Evolutionary conservation across 2,113 vertebrate species (phyloP), one percentile per base, ranked within the genome.

Genomic region (Haemorhous mexicanus): DNA sequence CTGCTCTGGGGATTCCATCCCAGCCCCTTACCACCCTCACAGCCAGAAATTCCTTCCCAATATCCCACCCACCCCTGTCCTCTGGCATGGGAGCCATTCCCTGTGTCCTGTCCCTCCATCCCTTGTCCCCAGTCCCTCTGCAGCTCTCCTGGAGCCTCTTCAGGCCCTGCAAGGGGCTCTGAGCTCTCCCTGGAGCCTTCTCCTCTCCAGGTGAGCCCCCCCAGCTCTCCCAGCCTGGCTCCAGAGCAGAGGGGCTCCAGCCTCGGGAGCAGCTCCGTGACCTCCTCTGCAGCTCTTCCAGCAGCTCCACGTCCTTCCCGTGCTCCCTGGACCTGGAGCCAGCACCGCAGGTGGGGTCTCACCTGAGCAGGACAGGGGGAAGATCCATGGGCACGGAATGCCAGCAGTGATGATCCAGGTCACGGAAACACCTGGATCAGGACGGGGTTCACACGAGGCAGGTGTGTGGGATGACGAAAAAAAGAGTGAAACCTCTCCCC

Each of bases 141-240:
- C 66, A 49, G 75, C n/a, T 49, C 55, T 41, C 15, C 32, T 43
- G 58, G 58, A 35, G 13, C 49, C 26, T 2, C 58, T 79, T 46
- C 1, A n/a, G 33, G 47, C 18, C 1, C 33, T 62, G 47, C 0
- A 2, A n/a, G 23, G 8, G 19, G 12, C 44, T 59, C 37, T 16
- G 27, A 52, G 68, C 3, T 20, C 12, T 59, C 27, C 3, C 59
- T 44, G 50, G 76, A 81, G 0, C 35, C 14, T 23, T 50, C 32
- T 0, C 32, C 1, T 27, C 32, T 5, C 27, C 50, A 37, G 59
- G 17, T 10, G 59, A 58, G 0, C 43, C 12, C 0, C 0, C 50
- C 67, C 58, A 37, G 21, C 35, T 56, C 21, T 64, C 59, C 58
- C 68, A 80, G 58, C 30, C 49, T 4, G 39, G 39, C 13, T 46